Evolutionary conservation across 1,140 invertebrate species (phyloP).

Genomic region (Laupala kohalensis): DNA sequence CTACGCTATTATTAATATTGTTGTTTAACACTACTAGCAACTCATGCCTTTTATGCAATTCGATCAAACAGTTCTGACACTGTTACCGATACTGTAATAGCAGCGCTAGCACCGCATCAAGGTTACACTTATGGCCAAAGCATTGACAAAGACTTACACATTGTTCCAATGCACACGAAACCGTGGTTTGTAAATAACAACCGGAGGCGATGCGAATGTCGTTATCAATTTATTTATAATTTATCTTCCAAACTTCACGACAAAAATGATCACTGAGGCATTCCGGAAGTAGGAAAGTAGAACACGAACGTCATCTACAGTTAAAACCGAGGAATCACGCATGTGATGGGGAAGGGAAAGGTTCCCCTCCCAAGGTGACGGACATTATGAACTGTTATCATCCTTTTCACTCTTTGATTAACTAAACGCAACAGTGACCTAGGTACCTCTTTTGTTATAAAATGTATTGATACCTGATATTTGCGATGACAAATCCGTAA

Average conservation of each 20-base stretch:
- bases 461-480: no score
- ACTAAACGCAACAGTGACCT: no score
- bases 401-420: no score
- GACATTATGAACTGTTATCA: no score
- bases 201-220: background rate
- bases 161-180: background rate
- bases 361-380: no score
- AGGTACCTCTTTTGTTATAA: no score
- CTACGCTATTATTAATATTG: no score
- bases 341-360: background rate
- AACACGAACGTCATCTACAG: constrained; percentile 2
- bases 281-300: constrained; percentile 1
- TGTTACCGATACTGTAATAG: background rate
- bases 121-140: background rate
- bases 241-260: background rate
- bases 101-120: background rate
- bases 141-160: background rate
- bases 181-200: no score
- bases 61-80: background rate
- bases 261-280: background rate
- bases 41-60: no score
- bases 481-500: no score
- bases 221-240: background rate
- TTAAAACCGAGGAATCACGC: background rate
- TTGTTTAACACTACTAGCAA: no score